phyloP scores from a whole-genome alignment of 2,797 vertebrate species.

The Epinephelus malabaricus region DNA sequence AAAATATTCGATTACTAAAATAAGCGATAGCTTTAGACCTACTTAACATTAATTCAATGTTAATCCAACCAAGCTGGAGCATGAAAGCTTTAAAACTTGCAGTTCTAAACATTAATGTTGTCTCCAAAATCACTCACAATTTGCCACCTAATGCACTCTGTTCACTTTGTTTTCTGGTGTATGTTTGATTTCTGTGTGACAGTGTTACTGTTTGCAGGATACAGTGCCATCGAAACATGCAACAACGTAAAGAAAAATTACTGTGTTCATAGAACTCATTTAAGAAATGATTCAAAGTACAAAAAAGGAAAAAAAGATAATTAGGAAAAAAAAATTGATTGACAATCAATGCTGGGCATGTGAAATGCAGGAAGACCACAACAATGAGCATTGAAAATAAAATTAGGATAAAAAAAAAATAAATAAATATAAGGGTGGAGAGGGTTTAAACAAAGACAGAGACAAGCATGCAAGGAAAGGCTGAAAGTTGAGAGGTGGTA shows the following conservation, averaged over 20 bases:
- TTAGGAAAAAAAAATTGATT: neutral
- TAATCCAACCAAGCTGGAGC: neutral
- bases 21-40: too few relatives aligned
- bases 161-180: neutral
- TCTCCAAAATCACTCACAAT: neutral
- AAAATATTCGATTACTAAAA: too few relatives aligned
- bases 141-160: neutral
- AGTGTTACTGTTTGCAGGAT: neutral
- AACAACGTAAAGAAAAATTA: neutral
- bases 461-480: neutral
- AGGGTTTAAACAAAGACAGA: slow-evolving; percentile 5
- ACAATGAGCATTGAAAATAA: neutral
- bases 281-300: neutral
- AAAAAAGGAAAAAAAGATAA: neutral
- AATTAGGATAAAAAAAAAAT: neutral
- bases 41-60: neutral
- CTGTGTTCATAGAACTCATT: neutral
- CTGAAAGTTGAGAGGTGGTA: slow-evolving; percentile 9
- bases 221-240: neutral
- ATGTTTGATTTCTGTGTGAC: neutral
- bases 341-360: neutral
- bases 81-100: neutral
- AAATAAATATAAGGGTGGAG: slow-evolving; percentile 11
- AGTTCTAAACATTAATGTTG: neutral
- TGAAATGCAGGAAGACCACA: slow-evolving; percentile 2